phyloP scores from a whole-genome alignment of 2,888 invertebrate species.

The Xiphydria camelus region DNA sequence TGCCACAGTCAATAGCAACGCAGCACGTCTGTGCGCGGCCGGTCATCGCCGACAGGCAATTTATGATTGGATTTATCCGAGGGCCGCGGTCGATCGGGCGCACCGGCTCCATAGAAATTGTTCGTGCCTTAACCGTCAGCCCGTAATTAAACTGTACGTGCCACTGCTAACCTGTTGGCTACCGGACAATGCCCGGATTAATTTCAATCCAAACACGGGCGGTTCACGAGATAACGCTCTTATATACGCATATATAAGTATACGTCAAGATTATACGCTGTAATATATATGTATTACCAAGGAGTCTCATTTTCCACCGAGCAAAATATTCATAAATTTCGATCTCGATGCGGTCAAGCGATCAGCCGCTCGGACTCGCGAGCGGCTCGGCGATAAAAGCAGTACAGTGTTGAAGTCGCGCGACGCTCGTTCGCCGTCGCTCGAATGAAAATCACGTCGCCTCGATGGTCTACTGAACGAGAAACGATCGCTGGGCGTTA shows the following conservation, averaged over 20 bases:
- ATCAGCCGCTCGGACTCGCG: too few relatives aligned
- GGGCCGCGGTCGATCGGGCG: constrained; percentile 20
- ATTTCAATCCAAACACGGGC: background rate
- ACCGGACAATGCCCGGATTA: constrained; percentile 17
- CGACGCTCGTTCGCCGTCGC: too few relatives aligned
- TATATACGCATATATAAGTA: background rate
- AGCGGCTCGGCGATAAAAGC: too few relatives aligned
- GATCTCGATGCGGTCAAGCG: too few relatives aligned
- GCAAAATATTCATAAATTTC: too few relatives aligned
- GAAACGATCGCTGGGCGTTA: constrained; percentile 5
- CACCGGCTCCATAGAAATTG: constrained; percentile 21
- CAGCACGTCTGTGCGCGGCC: background rate
- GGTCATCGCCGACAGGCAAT: constrained; percentile 19
- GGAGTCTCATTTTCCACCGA: too few relatives aligned
- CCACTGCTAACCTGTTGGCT: constrained; percentile 31
- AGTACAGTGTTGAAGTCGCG: too few relatives aligned
- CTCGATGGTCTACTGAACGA: too few relatives aligned
- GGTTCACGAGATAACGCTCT: background rate
- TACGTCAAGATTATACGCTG: too few relatives aligned
- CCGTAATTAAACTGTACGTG: constrained; percentile 27
- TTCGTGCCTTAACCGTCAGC: constrained; percentile 22
- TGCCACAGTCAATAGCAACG: constrained; percentile 25
- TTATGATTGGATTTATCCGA: constrained; percentile 30
- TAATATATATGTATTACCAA: too few relatives aligned
- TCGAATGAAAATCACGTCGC: too few relatives aligned